These are phyloP conservation scores for Potorous gilbertii DNA, from an alignment of 2,797 vertebrate species.

Conservation along the genomic window DNA sequence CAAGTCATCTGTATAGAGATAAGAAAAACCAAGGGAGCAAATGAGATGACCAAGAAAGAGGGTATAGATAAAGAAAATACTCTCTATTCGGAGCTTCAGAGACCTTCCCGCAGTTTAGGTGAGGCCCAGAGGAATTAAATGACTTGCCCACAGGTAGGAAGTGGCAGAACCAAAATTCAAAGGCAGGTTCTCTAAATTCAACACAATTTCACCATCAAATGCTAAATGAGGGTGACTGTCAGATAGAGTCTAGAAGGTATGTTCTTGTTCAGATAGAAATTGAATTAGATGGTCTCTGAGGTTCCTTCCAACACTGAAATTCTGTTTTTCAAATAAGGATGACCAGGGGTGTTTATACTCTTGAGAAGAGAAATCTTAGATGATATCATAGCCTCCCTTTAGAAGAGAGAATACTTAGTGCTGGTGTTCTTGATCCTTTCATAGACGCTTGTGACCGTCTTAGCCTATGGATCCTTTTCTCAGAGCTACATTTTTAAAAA, in stretches of 20 bases:
- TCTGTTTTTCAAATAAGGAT: neutral
- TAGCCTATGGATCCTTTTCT: neutral
- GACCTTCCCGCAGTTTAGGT: neutral
- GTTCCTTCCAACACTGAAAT: neutral
- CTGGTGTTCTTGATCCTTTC: neutral
- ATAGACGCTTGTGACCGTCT: neutral
- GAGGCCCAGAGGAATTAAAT: neutral
- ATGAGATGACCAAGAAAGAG: neutral
- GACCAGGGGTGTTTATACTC: neutral
- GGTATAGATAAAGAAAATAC: neutral
- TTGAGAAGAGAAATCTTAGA: neutral
- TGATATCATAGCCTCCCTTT: neutral
- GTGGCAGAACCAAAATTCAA: neutral
- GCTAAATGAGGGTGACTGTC: no score
- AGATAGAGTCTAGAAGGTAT: neutral
- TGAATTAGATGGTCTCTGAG: neutral
- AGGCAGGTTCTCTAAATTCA: neutral
- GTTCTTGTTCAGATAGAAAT: neutral
- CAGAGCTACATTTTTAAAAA: neutral
- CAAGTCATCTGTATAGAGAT: neutral
- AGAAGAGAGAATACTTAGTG: neutral
- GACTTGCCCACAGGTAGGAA: neutral
- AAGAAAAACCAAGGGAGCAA: neutral
- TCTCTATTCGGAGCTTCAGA: neutral
- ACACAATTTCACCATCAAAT: neutral